These are phyloP conservation scores for Charaxes varanes DNA, from an alignment of 1,140 invertebrate genomes.

Conservation along the genomic window DNA sequence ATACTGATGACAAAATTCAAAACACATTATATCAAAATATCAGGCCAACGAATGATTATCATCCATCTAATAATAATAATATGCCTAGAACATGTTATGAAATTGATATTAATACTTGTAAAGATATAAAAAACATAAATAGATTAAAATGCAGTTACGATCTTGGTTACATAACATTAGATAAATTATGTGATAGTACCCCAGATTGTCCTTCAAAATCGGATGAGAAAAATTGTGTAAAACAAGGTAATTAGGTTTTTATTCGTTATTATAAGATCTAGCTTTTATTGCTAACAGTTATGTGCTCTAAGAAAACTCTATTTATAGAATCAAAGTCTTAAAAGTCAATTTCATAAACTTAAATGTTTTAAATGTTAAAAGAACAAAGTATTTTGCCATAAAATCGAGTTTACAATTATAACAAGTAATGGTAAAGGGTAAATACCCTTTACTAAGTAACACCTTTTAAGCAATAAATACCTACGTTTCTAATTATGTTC, in stretches of 20 bases:
- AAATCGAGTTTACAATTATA: too few species aligned
- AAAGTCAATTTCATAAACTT: too few species aligned
- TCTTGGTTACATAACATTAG: slow-evolving; percentile 25
- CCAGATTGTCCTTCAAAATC: slow-evolving; percentile 34
- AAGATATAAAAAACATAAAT: slow-evolving; percentile 32
- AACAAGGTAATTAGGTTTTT: slow-evolving; percentile 41
- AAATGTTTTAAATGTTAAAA: too few species aligned
- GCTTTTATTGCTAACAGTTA: too few species aligned
- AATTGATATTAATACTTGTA: slow-evolving; percentile 25
- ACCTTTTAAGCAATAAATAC: too few species aligned
- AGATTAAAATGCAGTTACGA: slow-evolving; percentile 32
- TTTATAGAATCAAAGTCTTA: too few species aligned
- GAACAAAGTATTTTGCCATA: too few species aligned
- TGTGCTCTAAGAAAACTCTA: too few species aligned
- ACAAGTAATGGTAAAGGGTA: too few species aligned
- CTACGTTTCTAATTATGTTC: too few species aligned
- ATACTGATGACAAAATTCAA: background rate
- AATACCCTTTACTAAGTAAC: too few species aligned
- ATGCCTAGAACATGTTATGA: slow-evolving; percentile 13
- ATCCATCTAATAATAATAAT: background rate
- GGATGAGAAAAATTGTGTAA: slow-evolving; percentile 42
- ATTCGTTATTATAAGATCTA: too few species aligned
- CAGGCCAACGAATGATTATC: background rate
- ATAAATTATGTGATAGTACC: slow-evolving; percentile 41
- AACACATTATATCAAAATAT: background rate